phyloP scores from a whole-genome alignment of 2,888 invertebrate genomes.

The Diadromus collaris region DNA sequence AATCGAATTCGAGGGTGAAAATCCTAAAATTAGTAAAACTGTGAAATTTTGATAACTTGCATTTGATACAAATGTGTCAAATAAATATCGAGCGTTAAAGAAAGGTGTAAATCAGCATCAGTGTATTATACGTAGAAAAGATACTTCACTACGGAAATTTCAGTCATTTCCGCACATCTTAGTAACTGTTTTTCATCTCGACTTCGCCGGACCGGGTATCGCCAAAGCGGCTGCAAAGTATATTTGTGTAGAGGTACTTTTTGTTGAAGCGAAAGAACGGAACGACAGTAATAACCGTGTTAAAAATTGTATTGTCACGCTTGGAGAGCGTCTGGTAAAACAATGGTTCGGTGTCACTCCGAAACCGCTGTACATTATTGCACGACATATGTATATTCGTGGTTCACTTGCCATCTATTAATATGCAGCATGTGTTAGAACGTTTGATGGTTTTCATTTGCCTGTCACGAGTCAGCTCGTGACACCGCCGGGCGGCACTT shows the following conservation, averaged over 20 bases:
- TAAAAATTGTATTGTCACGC: neutral
- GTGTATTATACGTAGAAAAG: neutral
- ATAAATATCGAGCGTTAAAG: no score
- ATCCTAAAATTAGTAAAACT: neutral
- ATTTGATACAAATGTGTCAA: no score
- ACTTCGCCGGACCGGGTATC: neutral
- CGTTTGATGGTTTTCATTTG: slow-evolving; percentile 63
- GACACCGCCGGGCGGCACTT: slow-evolving; percentile 60
- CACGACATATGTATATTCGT: slow-evolving; percentile 56
- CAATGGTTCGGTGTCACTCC: slow-evolving; percentile 48
- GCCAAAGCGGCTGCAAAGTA: neutral
- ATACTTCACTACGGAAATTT: neutral
- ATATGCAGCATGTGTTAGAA: slow-evolving; percentile 58
- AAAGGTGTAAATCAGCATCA: no score
- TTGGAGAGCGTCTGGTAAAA: slow-evolving; percentile 23
- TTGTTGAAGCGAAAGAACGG: neutral
- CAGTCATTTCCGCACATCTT: neutral
- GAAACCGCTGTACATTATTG: slow-evolving; percentile 54
- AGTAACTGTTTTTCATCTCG: neutral
- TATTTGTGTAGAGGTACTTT: neutral
- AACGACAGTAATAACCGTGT: neutral
- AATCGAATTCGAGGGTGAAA: neutral
- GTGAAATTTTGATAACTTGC: neutral
- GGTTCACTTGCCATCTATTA: slow-evolving; percentile 50
- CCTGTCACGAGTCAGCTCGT: slow-evolving; percentile 64